phyloP scores from a whole-genome alignment of 2,888 invertebrate genomes.

The Luffia ferchaultella region DNA sequence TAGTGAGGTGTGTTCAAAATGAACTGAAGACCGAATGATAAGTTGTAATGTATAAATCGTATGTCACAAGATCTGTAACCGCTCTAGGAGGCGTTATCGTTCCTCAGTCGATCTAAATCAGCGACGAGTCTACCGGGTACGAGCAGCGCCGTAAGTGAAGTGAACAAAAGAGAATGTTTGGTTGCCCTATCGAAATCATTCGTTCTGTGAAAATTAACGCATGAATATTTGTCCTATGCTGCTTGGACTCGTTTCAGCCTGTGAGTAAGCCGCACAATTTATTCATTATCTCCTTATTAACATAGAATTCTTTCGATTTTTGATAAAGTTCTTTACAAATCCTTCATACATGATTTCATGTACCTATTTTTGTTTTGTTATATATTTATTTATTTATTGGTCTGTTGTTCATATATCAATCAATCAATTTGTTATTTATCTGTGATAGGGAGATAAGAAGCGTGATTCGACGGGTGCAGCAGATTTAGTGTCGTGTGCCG shows the following conservation, averaged over 20 bases:
- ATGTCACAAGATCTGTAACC: not conserved
- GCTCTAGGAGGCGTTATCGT: constrained; percentile 57
- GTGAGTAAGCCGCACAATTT: constrained; percentile 58
- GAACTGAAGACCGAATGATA: not conserved
- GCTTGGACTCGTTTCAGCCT: constrained; percentile 58
- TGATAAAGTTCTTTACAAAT: not conserved
- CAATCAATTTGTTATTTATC: constrained; percentile 18
- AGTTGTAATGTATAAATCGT: not conserved
- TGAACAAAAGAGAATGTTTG: constrained; percentile 16
- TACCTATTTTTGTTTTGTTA: not conserved
- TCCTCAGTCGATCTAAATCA: constrained; percentile 50
- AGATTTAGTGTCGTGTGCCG: constrained; percentile 85
- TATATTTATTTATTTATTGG: too few relatives aligned
- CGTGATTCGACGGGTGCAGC: constrained; percentile 80
- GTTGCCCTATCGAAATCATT: constrained; percentile 18
- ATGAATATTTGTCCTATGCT: constrained; percentile 55
- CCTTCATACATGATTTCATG: not conserved
- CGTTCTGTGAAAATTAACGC: constrained; percentile 50
- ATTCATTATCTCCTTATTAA: too few relatives aligned
- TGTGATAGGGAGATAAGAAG: constrained; percentile 81
- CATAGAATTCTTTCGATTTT: not conserved
- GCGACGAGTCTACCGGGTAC: constrained; percentile 48
- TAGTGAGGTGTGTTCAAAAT: too few relatives aligned
- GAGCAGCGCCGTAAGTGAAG: constrained; percentile 60
- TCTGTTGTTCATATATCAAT: too few relatives aligned